Conservation (phyloP, 2,888 invertebrate species). For the Chaetogeoica ovagalla region DNA sequence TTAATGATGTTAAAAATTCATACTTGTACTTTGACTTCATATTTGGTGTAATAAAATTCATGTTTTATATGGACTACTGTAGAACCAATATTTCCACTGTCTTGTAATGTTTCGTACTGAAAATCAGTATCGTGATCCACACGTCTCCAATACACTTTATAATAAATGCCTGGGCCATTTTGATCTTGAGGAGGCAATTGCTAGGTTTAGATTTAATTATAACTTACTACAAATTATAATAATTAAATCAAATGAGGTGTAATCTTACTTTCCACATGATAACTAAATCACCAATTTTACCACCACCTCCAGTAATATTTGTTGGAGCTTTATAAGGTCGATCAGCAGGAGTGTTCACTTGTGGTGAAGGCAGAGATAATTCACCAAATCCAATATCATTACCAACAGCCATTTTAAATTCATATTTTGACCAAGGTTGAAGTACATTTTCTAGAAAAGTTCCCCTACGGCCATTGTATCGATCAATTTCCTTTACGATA, state of each 20-base stretch:
- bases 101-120: conserved; percentile 71
- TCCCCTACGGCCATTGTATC: conserved; percentile 77
- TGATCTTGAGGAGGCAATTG: conserved; percentile 77
- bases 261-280: conserved; percentile 75
- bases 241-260: neutral
- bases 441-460: conserved; percentile 71
- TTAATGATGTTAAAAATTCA: neutral
- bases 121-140: conserved; percentile 74
- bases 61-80: conserved; percentile 76
- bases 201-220: conserved; percentile 57
- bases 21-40: conserved; percentile 81
- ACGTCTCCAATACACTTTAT: conserved; percentile 86
- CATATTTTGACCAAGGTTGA: conserved; percentile 86
- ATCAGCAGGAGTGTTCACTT: conserved; percentile 80
- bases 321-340: conserved; percentile 76
- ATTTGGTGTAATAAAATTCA: conserved; percentile 78
- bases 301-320: conserved; percentile 89
- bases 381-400: conserved; percentile 81
- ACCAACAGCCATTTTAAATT: conserved; percentile 85
- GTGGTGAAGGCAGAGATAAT: conserved; percentile 82
- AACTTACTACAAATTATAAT: conserved; percentile 1
- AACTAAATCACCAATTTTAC: conserved; percentile 91
- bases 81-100: conserved; percentile 75
- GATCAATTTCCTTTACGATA: conserved; percentile 73
- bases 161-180: conserved; percentile 86